phyloP scores from a whole-genome alignment of 2,113 vertebrate species.

The Penelope pileata region DNA sequence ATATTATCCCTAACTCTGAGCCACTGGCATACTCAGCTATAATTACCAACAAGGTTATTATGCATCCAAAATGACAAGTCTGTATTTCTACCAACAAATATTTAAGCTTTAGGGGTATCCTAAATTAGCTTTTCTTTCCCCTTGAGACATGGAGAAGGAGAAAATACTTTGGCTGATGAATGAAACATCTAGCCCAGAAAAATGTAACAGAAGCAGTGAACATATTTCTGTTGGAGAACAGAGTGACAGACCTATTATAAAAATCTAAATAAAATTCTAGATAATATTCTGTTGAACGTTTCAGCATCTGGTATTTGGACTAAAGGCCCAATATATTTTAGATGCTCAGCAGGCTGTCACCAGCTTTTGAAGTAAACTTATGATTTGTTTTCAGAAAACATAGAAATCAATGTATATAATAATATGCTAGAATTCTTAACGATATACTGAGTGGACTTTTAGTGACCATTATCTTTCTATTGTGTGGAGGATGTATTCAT shows the following conservation, averaged over 20 bases:
- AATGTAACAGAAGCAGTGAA: not conserved
- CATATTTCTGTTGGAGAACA: not conserved
- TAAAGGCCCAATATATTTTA: not conserved
- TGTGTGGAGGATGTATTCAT: not conserved
- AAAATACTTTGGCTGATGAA: not conserved
- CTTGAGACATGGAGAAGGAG: not conserved
- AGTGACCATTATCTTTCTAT: not conserved
- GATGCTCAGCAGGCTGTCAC: not conserved
- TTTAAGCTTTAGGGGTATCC: conserved; percentile 20
- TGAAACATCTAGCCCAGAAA: not conserved
- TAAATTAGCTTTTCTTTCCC: not conserved
- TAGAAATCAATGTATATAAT: not conserved
- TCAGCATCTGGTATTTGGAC: not conserved
- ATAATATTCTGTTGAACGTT: not conserved
- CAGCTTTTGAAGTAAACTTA: not conserved
- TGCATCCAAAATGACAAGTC: conserved; percentile 4
- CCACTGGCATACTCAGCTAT: not conserved
- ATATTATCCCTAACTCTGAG: not conserved
- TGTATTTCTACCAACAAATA: conserved; percentile 14
- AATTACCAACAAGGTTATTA: conserved; percentile 32
- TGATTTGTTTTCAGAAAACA: not conserved
- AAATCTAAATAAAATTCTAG: not conserved
- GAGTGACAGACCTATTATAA: not conserved
- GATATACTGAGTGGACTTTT: not conserved
- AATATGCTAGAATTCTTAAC: not conserved